Evolutionary conservation across 1,140 invertebrate species (phyloP).

Genomic region (Hypothenemus hampei): DNA sequence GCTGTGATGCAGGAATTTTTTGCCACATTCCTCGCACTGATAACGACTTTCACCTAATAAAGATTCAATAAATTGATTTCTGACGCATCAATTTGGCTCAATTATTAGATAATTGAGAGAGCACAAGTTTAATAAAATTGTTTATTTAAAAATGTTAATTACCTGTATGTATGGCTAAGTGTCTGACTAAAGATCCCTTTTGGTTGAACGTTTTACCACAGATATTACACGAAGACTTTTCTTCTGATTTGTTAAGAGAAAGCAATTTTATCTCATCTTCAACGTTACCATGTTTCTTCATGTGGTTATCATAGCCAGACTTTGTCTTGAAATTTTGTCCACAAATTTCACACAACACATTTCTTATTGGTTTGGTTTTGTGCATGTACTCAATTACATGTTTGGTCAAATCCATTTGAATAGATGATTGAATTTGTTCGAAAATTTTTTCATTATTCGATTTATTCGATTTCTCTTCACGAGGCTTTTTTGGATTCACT

Average conservation of each 20-base stretch:
- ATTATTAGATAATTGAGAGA: background rate
- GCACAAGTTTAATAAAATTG: background rate
- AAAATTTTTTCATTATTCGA: constrained; percentile 10
- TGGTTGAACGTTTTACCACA: constrained; percentile 74
- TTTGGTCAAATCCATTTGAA: constrained; percentile 19
- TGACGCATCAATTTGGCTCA: no score
- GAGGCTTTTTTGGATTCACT: background rate
- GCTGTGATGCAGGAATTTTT: constrained; percentile 64
- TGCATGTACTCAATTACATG: constrained; percentile 10
- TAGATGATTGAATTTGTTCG: constrained; percentile 15
- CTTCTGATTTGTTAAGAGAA: constrained; percentile 3
- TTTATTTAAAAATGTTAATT: background rate
- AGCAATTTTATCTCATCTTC: constrained; percentile 11
- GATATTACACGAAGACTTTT: constrained; percentile 64
- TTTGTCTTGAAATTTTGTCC: constrained; percentile 63
- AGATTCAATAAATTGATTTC: background rate
- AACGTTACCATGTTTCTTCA: constrained; percentile 63
- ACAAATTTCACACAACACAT: constrained; percentile 54
- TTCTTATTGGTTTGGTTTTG: constrained; percentile 12
- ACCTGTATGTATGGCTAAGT: constrained; percentile 64
- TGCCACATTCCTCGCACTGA: constrained; percentile 62
- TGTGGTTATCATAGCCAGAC: constrained; percentile 58
- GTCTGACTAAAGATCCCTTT: constrained; percentile 60
- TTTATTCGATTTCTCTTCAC: background rate
- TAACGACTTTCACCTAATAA: constrained; percentile 35